Percentiles rank a stretch among this genome's conserved stretches.
Evolutionary conservation across 2,888 invertebrate genomes (phyloP).

Genomic region (Sabatieria punctata): DNA sequence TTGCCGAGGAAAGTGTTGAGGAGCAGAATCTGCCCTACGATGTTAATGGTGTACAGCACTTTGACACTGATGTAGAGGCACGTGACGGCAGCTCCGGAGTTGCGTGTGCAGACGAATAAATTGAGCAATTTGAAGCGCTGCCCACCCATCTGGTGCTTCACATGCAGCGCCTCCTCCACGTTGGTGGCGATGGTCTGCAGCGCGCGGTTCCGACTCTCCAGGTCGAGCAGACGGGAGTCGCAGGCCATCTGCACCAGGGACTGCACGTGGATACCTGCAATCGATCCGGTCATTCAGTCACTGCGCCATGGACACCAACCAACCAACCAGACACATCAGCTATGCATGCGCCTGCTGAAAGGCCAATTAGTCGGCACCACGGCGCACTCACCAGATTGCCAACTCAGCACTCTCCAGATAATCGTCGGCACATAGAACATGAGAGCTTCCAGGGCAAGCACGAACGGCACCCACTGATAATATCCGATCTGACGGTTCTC

Average conservation of each 20-base stretch:
- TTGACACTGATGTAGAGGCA: constrained; percentile 24
- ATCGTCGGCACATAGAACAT: constrained; percentile 31
- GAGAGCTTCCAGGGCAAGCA: constrained; percentile 28
- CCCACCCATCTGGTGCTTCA: constrained; percentile 30
- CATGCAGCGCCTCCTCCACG: constrained; percentile 29
- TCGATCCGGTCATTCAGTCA: background rate
- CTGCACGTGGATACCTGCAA: constrained; percentile 30
- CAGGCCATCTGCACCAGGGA: constrained; percentile 32
- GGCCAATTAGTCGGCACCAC: too few species aligned
- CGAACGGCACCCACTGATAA: too few species aligned
- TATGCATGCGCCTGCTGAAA: background rate
- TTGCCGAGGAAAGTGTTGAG: constrained; percentile 30
- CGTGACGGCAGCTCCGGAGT: constrained; percentile 29
- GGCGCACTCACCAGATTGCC: constrained; percentile 27
- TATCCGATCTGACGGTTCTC: constrained; percentile 31
- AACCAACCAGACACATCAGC: background rate
- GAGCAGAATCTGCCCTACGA: constrained; percentile 29
- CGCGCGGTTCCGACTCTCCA: constrained; percentile 25
- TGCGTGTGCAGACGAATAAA: constrained; percentile 28
- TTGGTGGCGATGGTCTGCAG: constrained; percentile 29
- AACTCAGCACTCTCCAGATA: constrained; percentile 30
- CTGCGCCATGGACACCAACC: background rate
- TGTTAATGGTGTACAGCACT: constrained; percentile 29
- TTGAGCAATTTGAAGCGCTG: constrained; percentile 26
- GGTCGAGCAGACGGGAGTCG: constrained; percentile 27